Conservation (phyloP, 2,113 vertebrate genomes). For the Lonchura striata region DNA sequence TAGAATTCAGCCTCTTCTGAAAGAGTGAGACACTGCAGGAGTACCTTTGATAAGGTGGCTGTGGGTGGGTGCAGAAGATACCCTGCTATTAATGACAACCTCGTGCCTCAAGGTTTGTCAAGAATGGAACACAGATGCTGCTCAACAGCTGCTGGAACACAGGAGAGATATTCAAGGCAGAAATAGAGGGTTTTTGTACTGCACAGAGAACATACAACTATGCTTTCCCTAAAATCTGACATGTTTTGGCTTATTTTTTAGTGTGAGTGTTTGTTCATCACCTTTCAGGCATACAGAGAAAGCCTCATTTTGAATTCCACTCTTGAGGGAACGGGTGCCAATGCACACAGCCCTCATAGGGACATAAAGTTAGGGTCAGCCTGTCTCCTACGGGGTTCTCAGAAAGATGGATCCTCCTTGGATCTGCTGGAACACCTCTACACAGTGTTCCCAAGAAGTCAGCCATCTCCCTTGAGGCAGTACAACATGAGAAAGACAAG, state of each 20-base stretch:
- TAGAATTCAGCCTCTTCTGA: not conserved
- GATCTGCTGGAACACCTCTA: not conserved
- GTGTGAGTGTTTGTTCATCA: not conserved
- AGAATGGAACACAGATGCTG: not conserved
- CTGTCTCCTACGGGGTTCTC: not conserved
- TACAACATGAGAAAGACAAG: not conserved
- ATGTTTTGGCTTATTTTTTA: not conserved
- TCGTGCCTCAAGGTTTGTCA: not conserved
- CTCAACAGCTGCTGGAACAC: not conserved
- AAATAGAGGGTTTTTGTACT: not conserved
- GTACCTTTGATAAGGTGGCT: not conserved
- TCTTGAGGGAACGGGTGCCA: not conserved
- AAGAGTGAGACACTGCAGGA: not conserved
- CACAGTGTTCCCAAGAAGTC: not conserved
- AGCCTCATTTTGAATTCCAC: not conserved
- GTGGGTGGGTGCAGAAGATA: not conserved
- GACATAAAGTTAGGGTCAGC: not conserved
- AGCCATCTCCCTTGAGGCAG: not conserved
- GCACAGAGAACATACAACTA: not conserved
- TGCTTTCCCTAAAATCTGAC: not conserved
- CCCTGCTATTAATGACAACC: not conserved
- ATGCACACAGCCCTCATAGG: fast-evolving
- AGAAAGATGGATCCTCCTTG: not conserved
- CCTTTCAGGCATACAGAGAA: not conserved
- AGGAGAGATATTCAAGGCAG: not conserved